Evolutionary conservation across 2,113 vertebrate genomes (phyloP), one percentile per base, ranked within the genome.

Genomic region (Bos indicus): DNA sequence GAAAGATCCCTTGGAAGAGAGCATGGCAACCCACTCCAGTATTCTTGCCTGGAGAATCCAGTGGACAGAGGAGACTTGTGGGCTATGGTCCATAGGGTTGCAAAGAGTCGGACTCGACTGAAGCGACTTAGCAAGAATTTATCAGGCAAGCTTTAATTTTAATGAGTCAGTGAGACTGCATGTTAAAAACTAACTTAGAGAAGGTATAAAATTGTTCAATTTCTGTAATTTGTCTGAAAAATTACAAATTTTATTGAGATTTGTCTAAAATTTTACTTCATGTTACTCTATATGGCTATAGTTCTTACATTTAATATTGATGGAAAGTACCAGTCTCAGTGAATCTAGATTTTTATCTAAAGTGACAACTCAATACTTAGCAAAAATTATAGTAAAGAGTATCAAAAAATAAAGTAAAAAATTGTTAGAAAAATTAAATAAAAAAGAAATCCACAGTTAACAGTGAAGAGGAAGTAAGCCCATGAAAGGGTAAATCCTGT

Each of bases 41-140:
- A 71, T 71, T 40, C 19, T 23, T 71, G 67, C n/a, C 67, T 23
- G 67, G 67, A 71, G 67, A 71, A 40, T 12, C n/a, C n/a, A 23
- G n/a, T 71, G 67, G 19, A 71, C 67, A 40, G 19, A 71, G n/a
- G 67, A 71, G 67, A 40, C 67, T 23, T n/a, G 19, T 6, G 19
- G 64, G 64, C 64, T 40, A 71, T 0, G 0, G n/a, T 71, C 17
- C 10, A 40, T 1, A 12, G 19, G 5, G n/a, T 40, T 40, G 19
- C n/a, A 71, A 21, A 71, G 10, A 71, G 19, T 71, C 0, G 2
- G n/a, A 71, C 19, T 71, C 1, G 19, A 71, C 17, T 36, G 19
- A 36, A 71, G n/a, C 1, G 2, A 36, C 67, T 71, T 23, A 40
- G 19, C 19, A 71, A 36, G 21, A 92, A 59, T 48, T 48, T 86